Evolutionary conservation across 1,140 invertebrate species (phyloP).

Genomic region (Pseudomyrmex flavicornis): DNA sequence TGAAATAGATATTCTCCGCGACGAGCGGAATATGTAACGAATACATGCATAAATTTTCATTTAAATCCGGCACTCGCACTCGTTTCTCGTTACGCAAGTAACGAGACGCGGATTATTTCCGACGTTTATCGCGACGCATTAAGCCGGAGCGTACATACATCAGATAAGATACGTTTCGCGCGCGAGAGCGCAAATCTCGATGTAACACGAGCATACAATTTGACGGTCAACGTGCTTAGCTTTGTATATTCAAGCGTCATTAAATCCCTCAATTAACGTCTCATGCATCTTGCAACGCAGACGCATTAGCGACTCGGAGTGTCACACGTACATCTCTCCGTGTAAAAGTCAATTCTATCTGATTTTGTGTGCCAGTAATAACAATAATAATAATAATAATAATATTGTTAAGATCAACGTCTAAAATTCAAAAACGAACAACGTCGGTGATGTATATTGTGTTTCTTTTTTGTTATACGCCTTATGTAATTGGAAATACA

Average conservation of each 20-base stretch:
- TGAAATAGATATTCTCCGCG: conserved; percentile 15
- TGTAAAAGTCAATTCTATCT: too few species aligned
- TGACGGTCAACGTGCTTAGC: conserved; percentile 4
- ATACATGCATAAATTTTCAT: conserved; percentile 27
- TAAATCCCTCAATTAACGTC: conserved; percentile 36
- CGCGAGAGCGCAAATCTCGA: conserved; percentile 11
- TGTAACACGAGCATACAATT: conserved; percentile 15
- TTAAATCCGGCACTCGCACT: background rate
- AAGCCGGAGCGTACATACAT: conserved; percentile 20
- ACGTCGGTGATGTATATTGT: background rate
- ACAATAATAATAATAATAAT: background rate
- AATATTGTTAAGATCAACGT: too few species aligned
- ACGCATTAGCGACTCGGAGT: background rate
- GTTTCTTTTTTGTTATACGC: background rate
- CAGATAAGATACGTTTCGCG: conserved; percentile 35
- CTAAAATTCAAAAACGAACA: background rate
- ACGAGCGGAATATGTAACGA: conserved; percentile 2
- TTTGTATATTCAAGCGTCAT: conserved; percentile 34
- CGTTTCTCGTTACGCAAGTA: background rate
- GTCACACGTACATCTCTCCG: background rate
- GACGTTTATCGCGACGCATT: conserved; percentile 39
- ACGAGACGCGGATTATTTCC: conserved; percentile 33
- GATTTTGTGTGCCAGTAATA: background rate
- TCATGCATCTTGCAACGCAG: background rate
- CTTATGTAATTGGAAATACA: background rate